Percentiles rank a stretch among this genome's conserved stretches.
Conservation (phyloP, 2,888 invertebrate species). For the Heliconius aoede region DNA sequence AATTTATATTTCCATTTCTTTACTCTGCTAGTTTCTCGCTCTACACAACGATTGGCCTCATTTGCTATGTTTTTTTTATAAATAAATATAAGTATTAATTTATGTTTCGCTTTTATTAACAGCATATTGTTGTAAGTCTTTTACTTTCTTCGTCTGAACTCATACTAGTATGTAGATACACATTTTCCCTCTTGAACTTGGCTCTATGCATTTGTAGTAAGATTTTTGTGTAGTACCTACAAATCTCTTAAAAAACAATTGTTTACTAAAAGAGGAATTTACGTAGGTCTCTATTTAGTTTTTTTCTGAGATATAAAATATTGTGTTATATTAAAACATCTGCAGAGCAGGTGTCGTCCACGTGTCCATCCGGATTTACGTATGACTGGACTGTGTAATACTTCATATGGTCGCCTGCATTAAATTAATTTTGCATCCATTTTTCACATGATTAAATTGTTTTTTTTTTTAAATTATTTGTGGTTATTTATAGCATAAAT, state of each 20-base stretch:
- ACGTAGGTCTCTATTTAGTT: background rate
- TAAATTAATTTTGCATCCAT: slow-evolving; percentile 18
- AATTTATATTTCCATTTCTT: no score
- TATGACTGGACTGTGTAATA: slow-evolving; percentile 32
- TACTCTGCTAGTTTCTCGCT: no score
- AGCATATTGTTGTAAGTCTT: no score
- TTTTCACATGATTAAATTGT: background rate
- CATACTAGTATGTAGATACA: no score
- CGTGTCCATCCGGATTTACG: slow-evolving; percentile 34
- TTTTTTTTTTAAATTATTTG: background rate
- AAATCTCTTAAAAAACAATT: background rate
- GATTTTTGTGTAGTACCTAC: background rate
- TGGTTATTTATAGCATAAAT: no score
- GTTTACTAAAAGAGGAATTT: background rate
- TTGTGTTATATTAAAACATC: slow-evolving; percentile 43
- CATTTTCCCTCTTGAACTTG: no score
- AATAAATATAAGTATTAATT: no score
- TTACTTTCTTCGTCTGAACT: no score
- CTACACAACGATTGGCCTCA: no score
- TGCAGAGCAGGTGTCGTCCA: slow-evolving; percentile 42
- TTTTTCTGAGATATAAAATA: slow-evolving; percentile 7
- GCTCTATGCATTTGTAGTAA: no score
- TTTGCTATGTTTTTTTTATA: no score
- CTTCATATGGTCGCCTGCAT: slow-evolving; percentile 29
- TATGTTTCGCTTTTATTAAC: no score